phyloP scores from a whole-genome alignment of 2,888 invertebrate species.

The Lepidocyrtinus sp. region DNA sequence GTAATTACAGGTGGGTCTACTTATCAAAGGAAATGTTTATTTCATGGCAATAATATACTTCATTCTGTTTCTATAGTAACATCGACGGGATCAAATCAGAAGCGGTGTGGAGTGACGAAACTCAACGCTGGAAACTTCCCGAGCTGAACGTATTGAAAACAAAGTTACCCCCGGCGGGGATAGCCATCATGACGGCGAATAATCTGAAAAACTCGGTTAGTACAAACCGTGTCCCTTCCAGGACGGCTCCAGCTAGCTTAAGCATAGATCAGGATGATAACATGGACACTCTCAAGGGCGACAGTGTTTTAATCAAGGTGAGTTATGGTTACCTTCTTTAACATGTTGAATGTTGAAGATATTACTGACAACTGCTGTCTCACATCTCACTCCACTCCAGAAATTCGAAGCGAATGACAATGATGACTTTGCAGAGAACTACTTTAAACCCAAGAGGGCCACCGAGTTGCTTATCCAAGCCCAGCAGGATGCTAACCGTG shows the following conservation, averaged over 20 bases:
- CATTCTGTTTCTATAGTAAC: constrained; percentile 74
- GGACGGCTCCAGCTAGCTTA: constrained; percentile 68
- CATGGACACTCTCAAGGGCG: constrained; percentile 60
- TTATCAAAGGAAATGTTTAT: background rate
- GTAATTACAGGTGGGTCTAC: constrained; percentile 76
- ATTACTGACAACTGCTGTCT: background rate
- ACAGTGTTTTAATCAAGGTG: constrained; percentile 66
- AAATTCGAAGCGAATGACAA: constrained; percentile 76
- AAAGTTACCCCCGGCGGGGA: constrained; percentile 79
- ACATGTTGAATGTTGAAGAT: no score
- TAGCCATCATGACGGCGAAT: constrained; percentile 39
- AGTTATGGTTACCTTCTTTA: no score
- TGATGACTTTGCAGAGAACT: constrained; percentile 80
- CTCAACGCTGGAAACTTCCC: constrained; percentile 81
- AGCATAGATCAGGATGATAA: constrained; percentile 59
- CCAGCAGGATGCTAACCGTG: constrained; percentile 75
- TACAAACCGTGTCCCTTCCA: constrained; percentile 66
- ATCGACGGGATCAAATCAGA: constrained; percentile 80
- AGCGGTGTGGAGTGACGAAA: constrained; percentile 83
- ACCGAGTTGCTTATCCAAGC: constrained; percentile 77
- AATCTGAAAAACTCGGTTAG: constrained; percentile 48
- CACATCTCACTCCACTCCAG: constrained; percentile 70
- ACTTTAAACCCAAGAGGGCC: constrained; percentile 81
- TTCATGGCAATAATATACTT: background rate
- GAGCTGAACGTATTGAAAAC: constrained; percentile 79